A percentile compares a stretch with the other conserved stretches of the same genome.
Evolutionary conservation across 1,140 invertebrate species (phyloP).

Genomic region (Drosophila auraria): DNA sequence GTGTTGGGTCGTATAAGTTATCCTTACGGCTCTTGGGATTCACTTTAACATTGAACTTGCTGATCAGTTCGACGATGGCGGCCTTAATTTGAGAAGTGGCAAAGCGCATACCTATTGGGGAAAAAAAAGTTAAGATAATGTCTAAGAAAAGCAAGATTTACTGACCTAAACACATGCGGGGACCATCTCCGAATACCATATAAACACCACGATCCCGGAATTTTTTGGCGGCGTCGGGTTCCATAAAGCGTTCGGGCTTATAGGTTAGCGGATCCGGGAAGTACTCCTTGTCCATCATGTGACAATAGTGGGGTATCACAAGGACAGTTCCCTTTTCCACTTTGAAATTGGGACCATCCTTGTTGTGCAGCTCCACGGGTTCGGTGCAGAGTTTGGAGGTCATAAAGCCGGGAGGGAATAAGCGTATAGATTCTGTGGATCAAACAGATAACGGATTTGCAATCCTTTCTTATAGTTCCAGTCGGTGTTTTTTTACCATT

Average conservation of each 20-base stretch:
- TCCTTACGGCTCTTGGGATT: conserved; percentile 71
- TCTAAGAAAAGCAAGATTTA: background rate
- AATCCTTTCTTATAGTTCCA: no score
- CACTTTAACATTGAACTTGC: conserved; percentile 61
- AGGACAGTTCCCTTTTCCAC: conserved; percentile 86
- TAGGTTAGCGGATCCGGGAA: conserved; percentile 90
- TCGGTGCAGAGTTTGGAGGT: conserved; percentile 66
- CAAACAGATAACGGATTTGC: no score
- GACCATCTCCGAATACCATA: conserved; percentile 69
- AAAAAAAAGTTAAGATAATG: background rate
- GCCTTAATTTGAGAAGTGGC: conserved; percentile 70
- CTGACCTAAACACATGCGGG: conserved; percentile 65
- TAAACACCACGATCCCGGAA: conserved; percentile 59
- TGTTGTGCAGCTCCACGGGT: conserved; percentile 55
- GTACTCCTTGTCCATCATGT: conserved; percentile 88
- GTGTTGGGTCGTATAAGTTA: conserved; percentile 38
- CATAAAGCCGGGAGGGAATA: conserved; percentile 49
- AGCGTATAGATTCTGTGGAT: conserved; percentile 52
- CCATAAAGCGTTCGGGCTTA: conserved; percentile 88
- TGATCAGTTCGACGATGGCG: conserved; percentile 59
- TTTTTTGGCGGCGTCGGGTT: conserved; percentile 54
- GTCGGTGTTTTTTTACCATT: conserved; percentile 39
- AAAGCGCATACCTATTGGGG: conserved; percentile 66
- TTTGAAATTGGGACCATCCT: conserved; percentile 46
- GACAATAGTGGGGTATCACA: conserved; percentile 86